A percentile compares a stretch with the other conserved stretches of the same genome.
These are phyloP conservation scores for Drosophila kepulauana DNA, from an alignment of 1,140 invertebrate species.

Conservation along the genomic window DNA sequence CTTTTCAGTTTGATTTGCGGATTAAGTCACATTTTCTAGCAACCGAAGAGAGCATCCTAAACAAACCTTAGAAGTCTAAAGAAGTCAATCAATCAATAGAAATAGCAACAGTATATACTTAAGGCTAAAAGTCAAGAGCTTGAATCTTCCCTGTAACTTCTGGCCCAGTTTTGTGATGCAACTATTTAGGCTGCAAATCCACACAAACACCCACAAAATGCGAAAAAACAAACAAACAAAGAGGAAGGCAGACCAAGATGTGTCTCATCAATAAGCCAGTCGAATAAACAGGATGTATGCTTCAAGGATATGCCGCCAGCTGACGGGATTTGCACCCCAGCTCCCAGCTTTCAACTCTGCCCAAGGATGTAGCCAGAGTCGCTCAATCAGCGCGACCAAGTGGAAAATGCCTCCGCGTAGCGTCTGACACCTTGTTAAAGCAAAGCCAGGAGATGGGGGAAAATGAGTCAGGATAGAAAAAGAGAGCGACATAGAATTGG, in stretches of 20 bases:
- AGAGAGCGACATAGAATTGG: constrained; percentile 15
- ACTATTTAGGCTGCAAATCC: constrained; percentile 78
- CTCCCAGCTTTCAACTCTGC: neutral
- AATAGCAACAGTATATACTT: constrained; percentile 28
- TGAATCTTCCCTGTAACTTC: constrained; percentile 26
- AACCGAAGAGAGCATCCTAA: neutral
- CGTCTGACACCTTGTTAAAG: constrained; percentile 75
- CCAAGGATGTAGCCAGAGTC: constrained; percentile 31
- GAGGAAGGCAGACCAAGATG: constrained; percentile 26
- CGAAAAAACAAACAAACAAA: constrained; percentile 36
- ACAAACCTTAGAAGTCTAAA: constrained; percentile 7
- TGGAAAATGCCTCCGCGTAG: constrained; percentile 75
- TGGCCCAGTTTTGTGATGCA: constrained; percentile 56
- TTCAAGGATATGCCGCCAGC: constrained; percentile 56
- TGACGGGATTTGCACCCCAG: constrained; percentile 50
- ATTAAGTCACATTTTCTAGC: neutral
- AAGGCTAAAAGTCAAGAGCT: constrained; percentile 62
- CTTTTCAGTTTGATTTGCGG: neutral
- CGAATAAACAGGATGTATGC: constrained; percentile 78
- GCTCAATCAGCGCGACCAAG: constrained; percentile 77
- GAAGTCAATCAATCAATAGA: constrained; percentile 72
- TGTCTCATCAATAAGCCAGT: constrained; percentile 78
- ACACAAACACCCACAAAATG: constrained; percentile 51
- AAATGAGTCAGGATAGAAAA: neutral
- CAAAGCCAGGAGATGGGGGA: constrained; percentile 5